Evolutionary conservation across 1,140 invertebrate genomes (phyloP).

Genomic region (Trichonephila inaurata): DNA sequence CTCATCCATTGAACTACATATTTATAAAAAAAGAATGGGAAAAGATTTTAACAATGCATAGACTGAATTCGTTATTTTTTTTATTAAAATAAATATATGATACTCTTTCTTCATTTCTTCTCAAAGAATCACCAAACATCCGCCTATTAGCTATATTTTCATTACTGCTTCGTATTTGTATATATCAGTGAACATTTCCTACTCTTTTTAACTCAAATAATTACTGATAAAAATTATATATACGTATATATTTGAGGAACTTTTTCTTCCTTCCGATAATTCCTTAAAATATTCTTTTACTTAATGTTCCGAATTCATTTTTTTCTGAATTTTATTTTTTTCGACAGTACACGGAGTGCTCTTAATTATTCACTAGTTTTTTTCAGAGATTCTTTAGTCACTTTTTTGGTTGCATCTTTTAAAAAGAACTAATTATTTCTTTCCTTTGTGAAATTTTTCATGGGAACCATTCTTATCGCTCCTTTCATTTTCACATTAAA

Average conservation of each 20-base stretch:
- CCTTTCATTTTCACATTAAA: background rate
- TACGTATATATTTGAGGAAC: too few species aligned
- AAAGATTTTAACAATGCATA: too few species aligned
- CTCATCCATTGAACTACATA: too few species aligned
- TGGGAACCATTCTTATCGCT: background rate
- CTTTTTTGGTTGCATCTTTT: background rate
- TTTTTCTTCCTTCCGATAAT: background rate
- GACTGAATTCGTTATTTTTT: too few species aligned
- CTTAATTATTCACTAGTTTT: background rate
- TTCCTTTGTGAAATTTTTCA: background rate
- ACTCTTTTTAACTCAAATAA: background rate
- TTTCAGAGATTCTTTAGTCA: background rate
- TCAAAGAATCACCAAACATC: background rate
- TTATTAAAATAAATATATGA: background rate
- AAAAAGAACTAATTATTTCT: background rate
- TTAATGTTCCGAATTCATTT: background rate
- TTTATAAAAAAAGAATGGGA: too few species aligned
- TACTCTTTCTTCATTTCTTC: background rate
- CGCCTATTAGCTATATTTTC: background rate
- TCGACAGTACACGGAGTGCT: background rate
- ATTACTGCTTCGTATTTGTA: background rate
- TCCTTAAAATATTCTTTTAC: slow-evolving; percentile 11
- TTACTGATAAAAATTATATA: background rate
- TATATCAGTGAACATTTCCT: background rate
- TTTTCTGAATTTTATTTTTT: background rate